Evolutionary conservation across 2,888 invertebrate species (phyloP), one percentile per base, ranked within the genome.

Genomic region (Ophion obscuratus): DNA sequence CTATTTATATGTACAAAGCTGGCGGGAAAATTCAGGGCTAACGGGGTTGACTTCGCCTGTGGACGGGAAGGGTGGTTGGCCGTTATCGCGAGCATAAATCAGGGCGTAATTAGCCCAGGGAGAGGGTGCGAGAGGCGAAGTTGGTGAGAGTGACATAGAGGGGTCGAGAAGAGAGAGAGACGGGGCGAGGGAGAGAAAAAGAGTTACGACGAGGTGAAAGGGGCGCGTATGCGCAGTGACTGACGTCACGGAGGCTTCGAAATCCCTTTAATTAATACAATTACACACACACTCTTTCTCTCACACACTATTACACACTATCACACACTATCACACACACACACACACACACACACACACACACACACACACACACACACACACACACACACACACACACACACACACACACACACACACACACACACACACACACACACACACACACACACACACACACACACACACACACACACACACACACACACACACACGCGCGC

Each of bases 201-300:
- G 36, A 62, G 53, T 11, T n/a, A 11, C 66, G 73, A 66, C 24
- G 10, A 64, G 59, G 24, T 24, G 53, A 75, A 57, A 80, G 14
- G 83, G 70, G 83, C 75, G 79, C 75, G 83, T 70, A 76, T 83
- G 84, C 74, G 77, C 53, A 47, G 17, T 47, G 27, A 20, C 86
- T 88, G 90, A 90, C 91, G 91, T 90, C 90, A 89, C 87, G 88
- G 85, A 86, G 76, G 89, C 89, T 89, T 91, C 89, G 88, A 91
- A 90, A 90, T 91, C 88, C 88, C 88, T 88, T 89, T 91, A 90
- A 91, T 91, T 91, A 91, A 91, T 89, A 89, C 88, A 79, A 79
- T 76, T 80, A 24, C 24, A 24, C 24, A 24, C 24, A 24, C 24
- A 24, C 24, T 24, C 1, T 24, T 1, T 24, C 24, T 24, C 24